Base-by-base conservation (phyloP, 2,113 vertebrate genomes). In the Mixornis gularis region DNA sequence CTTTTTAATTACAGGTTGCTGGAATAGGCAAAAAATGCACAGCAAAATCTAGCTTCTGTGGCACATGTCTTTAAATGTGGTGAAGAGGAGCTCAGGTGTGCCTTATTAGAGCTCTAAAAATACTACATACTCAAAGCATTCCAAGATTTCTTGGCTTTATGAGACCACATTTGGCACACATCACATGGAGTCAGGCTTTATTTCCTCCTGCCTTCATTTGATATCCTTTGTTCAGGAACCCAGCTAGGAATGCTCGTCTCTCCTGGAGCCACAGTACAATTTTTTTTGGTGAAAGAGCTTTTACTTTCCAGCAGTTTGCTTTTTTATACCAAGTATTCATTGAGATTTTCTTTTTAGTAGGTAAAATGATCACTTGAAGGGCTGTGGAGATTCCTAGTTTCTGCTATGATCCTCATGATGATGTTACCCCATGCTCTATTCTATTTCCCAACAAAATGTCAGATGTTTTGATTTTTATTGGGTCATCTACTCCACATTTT, bases 71-170 rank as follows among this genome's bases (percentile, higher is more conserved):
- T 95, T 92, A 95, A 80, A 90, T 94, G 83, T 86, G 93, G 92
- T 93, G 56, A 77, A 88, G 73, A 80, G 64, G 48, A 92, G 56
- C 60, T 96, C 78, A 94, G 81, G 89, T 94, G 81, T 92, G 87
- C 73, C 59, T 79, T 91, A 69, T 93, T 96, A 91, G 58, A 85
- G 32, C 66, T 93, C 74, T 94, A 89, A 94, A 93, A 94, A 94
- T 94, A 91, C 34, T 85, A 34, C 44, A 34, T 49, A 66, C 76
- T 80, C 55, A 77, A 91, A 90, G 68, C 71, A 87, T 94, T 95
- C 90, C 85, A 83, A 85, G 55, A 82, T 94, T 92, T 90, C 59
- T 91, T 93, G 88, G 51, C 46, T 93, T 94, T 91, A 58, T 83
- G 51, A 87, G 59, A 83, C 90, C 87, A 87, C 64, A 87, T 63